phyloP scores from a whole-genome alignment of 2,888 invertebrate genomes.

The Operophtera brumata region DNA sequence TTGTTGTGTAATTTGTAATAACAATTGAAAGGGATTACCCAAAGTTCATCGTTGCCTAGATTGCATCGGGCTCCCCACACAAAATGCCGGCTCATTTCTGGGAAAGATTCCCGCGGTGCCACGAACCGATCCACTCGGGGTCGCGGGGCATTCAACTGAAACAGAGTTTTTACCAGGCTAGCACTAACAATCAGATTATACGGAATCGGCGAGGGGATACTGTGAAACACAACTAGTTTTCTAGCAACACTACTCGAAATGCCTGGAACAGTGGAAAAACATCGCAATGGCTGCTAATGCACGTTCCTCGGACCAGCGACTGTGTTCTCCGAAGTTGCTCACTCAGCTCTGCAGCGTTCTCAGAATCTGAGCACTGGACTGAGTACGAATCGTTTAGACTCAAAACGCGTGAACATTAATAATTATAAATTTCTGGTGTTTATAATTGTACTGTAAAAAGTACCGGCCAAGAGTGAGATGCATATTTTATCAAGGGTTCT shows the following conservation, averaged over 20 bases:
- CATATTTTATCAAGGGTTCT: conserved; percentile 23
- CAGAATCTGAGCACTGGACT: conserved; percentile 45
- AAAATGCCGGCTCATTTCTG: conserved; percentile 49
- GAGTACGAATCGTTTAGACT: conserved; percentile 30
- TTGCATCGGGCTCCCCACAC: conserved; percentile 37
- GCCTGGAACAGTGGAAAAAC: conserved; percentile 40
- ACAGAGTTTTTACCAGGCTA: conserved; percentile 37
- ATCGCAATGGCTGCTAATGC: conserved; percentile 17
- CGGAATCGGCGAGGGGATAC: conserved; percentile 33
- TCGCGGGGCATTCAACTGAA: conserved; percentile 56
- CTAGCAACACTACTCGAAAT: conserved; percentile 43
- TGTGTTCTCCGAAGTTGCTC: conserved; percentile 45
- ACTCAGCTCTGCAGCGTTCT: conserved; percentile 37
- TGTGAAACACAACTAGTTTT: conserved; percentile 46
- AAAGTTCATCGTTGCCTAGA: conserved; percentile 43
- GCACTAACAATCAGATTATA: conserved; percentile 15
- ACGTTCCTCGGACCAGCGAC: conserved; percentile 44
- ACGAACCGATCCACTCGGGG: conserved; percentile 66
- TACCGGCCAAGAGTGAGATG: conserved; percentile 32
- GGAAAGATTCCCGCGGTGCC: conserved; percentile 53
- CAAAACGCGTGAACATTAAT: conserved; percentile 36
- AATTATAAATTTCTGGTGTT: conserved; percentile 40
- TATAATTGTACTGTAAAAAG: conserved; percentile 28
- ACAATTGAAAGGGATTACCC: conserved; percentile 43
- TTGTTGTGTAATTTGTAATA: too few relatives aligned